Conservation (phyloP, 2,888 invertebrate genomes). For the Lysandra bellargus region DNA sequence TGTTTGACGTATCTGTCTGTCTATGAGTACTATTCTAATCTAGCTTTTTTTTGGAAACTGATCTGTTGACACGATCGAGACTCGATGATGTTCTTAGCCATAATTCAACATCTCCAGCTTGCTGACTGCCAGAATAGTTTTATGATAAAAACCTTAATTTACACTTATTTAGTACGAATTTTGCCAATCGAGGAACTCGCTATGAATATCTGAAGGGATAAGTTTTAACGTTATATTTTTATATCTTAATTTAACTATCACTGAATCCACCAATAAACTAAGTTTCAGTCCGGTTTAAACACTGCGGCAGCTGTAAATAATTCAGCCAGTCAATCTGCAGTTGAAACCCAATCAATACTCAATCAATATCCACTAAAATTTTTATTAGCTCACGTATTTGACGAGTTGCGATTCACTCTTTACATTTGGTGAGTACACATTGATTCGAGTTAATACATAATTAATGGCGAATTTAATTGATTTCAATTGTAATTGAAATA, state of each 20-base stretch:
- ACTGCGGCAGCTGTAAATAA: slow-evolving; percentile 13
- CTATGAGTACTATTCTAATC: no score
- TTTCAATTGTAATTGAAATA: background rate
- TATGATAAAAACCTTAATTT: no score
- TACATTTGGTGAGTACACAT: slow-evolving; percentile 13
- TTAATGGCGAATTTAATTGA: slow-evolving; percentile 10
- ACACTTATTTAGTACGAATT: no score
- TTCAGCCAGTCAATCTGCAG: slow-evolving; percentile 18
- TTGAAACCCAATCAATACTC: slow-evolving; percentile 20
- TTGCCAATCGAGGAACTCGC: background rate
- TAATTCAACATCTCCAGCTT: no score
- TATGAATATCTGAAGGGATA: background rate
- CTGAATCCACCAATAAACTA: background rate
- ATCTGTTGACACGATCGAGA: no score
- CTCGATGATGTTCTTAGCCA: no score
- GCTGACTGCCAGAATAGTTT: no score
- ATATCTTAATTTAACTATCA: background rate
- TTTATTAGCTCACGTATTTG: slow-evolving; percentile 29
- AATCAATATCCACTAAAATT: slow-evolving; percentile 8
- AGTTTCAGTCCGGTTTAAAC: background rate
- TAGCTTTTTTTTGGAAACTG: no score
- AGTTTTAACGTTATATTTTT: background rate
- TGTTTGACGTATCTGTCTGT: no score
- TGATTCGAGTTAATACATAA: slow-evolving; percentile 23
- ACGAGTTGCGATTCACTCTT: slow-evolving; percentile 15